A percentile compares a stretch with the other conserved stretches of the same genome.
Conservation (phyloP, 1,140 invertebrate species). For the Drosophila nasuta region DNA sequence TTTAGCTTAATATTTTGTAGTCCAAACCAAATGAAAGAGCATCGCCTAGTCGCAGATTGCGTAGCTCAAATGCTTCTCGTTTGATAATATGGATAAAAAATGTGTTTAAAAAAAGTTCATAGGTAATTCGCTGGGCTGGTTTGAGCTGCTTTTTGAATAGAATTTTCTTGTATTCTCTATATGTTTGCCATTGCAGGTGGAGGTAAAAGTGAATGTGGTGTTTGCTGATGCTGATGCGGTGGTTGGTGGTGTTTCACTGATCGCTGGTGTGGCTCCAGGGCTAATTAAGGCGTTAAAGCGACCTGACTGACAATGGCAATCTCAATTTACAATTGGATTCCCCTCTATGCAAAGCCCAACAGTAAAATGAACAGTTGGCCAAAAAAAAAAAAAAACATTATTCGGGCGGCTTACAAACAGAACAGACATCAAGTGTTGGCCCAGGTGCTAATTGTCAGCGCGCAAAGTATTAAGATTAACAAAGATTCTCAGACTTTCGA, state of each 20-base stretch:
- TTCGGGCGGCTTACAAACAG: background rate
- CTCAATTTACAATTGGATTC: conserved; percentile 24
- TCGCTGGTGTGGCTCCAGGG: conserved; percentile 41
- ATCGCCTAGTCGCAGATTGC: background rate
- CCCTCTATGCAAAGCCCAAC: conserved; percentile 2
- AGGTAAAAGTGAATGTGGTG: conserved; percentile 7
- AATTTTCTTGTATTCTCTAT: background rate
- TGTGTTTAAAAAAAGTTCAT: conserved; percentile 59
- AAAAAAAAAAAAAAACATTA: background rate
- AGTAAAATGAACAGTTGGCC: conserved; percentile 68
- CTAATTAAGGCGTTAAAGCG: conserved; percentile 72
- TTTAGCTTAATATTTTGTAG: background rate
- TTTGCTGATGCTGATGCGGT: conserved; percentile 19
- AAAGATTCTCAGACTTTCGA: background rate
- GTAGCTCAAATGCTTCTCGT: background rate
- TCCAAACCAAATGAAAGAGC: background rate
- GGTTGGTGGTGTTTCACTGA: conserved; percentile 16
- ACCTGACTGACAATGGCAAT: conserved; percentile 26
- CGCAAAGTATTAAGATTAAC: background rate
- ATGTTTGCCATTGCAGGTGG: conserved; percentile 19
- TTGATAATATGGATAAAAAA: conserved; percentile 51
- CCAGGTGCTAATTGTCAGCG: conserved; percentile 4
- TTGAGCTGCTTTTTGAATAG: conserved; percentile 17
- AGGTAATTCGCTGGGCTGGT: conserved; percentile 49
- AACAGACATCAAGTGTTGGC: background rate